Evolutionary conservation across 23 tunicate species (phyloP), one percentile per base, ranked within the genome.

Genomic region (Clavelina lepadiformis): DNA sequence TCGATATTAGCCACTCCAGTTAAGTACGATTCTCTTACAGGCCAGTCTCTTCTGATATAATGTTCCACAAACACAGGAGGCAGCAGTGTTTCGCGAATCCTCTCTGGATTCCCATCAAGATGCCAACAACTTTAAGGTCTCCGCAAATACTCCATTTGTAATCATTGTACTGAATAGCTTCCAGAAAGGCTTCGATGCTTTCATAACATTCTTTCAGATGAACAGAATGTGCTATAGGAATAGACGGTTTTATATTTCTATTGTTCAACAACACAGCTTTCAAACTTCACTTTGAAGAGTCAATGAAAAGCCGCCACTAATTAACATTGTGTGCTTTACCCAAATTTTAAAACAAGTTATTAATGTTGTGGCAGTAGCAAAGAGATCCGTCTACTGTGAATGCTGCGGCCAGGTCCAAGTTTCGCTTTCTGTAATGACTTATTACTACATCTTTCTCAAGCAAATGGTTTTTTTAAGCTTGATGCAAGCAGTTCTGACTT

Each of bases 401-500:
- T 26, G 51, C 51, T 31, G 70, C 0, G 18, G 70, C 1, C 7
- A 64, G 33, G 58, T 37, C 70, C 24, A 31, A 36, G 33, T 64
- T 64, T 52, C 70, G 58, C 15, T 64, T 38, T 53, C 56, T 38
- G 58, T 38, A 64, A 18, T 38, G 1, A 37, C 35, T 58, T 58
- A 58, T 38, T 58, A 30, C 7, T 37, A 58, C 65, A 58, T 58
- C 65, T 58, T 28, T 58, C 32, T 58, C 65, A 58, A 58, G n/a
- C 65, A 58, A 30, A 26, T 58, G 8, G 35, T 58, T 28, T 38
- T 58, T 58, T 58, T 58, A 58, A 58, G 38, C 65, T 58, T 58
- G 65, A 58, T 58, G 32, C 57, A 45, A 66, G 72, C n/a, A 66
- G 57, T 46, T 66, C 72, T 45, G 72, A 35, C 13, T 66, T 46